phyloP scores from a whole-genome alignment of 2,888 invertebrate genomes.

The Therioaphis trifolii region DNA sequence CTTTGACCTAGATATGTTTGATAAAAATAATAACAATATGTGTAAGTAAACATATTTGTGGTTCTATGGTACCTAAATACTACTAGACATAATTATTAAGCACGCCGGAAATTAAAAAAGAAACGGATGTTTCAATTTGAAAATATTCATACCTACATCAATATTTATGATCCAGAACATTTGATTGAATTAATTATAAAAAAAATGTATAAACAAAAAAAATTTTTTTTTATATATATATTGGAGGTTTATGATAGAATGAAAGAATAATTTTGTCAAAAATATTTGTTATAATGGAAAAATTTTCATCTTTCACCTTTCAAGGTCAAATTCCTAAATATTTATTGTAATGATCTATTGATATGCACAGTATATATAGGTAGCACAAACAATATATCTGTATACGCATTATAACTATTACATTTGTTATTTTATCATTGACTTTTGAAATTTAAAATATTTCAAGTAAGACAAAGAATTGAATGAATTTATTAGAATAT shows the following conservation, averaged over 20 bases:
- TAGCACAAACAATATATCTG: not conserved
- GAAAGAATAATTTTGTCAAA: not conserved
- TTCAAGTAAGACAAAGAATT: too few species aligned
- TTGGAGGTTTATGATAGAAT: not conserved
- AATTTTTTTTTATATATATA: not conserved
- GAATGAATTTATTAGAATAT: too few species aligned
- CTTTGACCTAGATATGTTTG: constrained; percentile 52
- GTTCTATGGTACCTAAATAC: not conserved
- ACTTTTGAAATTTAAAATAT: too few species aligned
- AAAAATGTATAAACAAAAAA: too few species aligned
- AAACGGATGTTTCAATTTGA: constrained; percentile 32
- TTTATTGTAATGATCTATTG: constrained; percentile 21
- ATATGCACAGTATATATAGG: not conserved
- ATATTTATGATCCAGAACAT: not conserved
- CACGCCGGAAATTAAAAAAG: constrained; percentile 19
- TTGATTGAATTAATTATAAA: not conserved
- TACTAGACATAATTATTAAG: constrained; percentile 30
- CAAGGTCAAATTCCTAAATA: constrained; percentile 49
- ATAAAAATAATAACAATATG: constrained; percentile 40
- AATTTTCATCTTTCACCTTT: constrained; percentile 35
- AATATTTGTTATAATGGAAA: constrained; percentile 10
- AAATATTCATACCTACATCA: not conserved
- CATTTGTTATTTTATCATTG: too few species aligned
- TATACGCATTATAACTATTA: too few species aligned
- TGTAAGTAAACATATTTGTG: constrained; percentile 24